Evolutionary conservation across 2,797 vertebrate genomes (phyloP).

Genomic region (Chaunax sp.): DNA sequence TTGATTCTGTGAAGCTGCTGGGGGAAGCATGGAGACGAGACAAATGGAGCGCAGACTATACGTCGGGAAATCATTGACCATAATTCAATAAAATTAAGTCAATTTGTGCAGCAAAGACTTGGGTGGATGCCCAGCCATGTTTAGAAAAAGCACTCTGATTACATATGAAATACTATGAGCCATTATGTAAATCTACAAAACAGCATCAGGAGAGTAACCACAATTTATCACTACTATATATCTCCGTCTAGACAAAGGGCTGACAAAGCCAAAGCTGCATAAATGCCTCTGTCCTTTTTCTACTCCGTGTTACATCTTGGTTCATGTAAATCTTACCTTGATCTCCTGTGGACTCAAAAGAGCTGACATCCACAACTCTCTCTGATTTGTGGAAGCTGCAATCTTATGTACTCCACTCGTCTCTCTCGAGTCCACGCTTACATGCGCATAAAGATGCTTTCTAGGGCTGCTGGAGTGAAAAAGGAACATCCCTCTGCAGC

Average conservation of each 20-base stretch:
- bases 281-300: conserved; percentile 13
- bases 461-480: conserved; percentile 32
- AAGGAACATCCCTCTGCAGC: conserved; percentile 58
- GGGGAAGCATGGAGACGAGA: conserved; percentile 23
- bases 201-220: conserved; percentile 22
- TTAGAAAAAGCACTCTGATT: conserved; percentile 39
- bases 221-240: conserved; percentile 39
- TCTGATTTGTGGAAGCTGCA: conserved; percentile 65
- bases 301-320: conserved; percentile 21
- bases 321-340: conserved; percentile 51
- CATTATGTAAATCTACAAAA: conserved; percentile 28
- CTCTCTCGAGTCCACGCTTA: conserved; percentile 41
- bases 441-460: conserved; percentile 39
- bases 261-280: conserved; percentile 48
- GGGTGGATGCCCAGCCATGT: conserved; percentile 35
- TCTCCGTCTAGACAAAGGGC: conserved; percentile 50
- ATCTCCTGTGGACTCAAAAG: conserved; percentile 48
- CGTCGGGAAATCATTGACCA: conserved; percentile 34
- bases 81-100: conserved; percentile 54
- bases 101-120: conserved; percentile 41
- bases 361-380: conserved; percentile 53
- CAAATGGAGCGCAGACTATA: conserved; percentile 21
- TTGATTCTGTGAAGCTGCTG: conserved; percentile 30
- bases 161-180: conserved; percentile 41
- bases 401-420: conserved; percentile 36